phyloP scores from a whole-genome alignment of 2,113 vertebrate species.

The Rhynchomys soricoides region DNA sequence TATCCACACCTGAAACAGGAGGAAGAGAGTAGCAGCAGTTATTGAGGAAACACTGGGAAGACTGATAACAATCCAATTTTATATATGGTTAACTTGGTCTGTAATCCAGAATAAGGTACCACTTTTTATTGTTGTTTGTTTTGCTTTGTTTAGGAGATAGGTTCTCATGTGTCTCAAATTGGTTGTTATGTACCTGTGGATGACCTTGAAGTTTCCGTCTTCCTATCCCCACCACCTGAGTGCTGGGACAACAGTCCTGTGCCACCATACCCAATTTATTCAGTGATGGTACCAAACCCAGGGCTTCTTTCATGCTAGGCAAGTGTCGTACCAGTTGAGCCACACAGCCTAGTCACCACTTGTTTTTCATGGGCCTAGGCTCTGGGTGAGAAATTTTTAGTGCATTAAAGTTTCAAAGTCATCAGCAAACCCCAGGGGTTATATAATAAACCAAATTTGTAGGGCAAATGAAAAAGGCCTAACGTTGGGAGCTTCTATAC shows the following conservation, averaged over 20 bases:
- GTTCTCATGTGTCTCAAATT: background rate
- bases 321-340: background rate
- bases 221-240: background rate
- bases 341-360: background rate
- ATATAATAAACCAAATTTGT: background rate
- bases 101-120: background rate
- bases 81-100: background rate
- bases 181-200: background rate
- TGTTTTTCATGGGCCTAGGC: background rate
- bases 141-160: background rate
- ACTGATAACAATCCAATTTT: background rate
- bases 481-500: constrained; percentile 1
- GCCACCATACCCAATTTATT: background rate
- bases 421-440: background rate
- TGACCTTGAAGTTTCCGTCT: background rate
- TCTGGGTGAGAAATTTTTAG: background rate
- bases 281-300: background rate
- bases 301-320: background rate
- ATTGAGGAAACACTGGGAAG: constrained; percentile 11
- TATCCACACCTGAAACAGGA: background rate
- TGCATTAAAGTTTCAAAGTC: constrained; percentile 2
- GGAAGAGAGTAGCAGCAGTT: background rate
- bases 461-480: constrained; percentile 10
- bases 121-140: background rate
- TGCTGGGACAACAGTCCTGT: background rate